Evolutionary conservation across 1,140 invertebrate genomes (phyloP), one percentile per base, ranked within the genome.

Genomic region (Bombus ignitus): DNA sequence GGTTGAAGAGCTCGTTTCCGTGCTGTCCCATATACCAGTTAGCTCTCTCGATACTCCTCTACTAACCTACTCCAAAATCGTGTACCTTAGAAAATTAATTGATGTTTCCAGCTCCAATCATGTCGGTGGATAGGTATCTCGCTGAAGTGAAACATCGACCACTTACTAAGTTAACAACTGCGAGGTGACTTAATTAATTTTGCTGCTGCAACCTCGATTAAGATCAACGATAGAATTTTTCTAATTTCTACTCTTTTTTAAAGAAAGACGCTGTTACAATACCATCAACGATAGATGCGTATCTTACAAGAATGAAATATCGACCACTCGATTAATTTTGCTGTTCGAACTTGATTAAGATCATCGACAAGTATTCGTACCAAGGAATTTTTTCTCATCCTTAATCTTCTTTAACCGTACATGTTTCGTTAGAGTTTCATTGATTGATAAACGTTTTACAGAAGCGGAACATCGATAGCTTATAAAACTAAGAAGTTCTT

Each of bases 41-140:
- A 32, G 13, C 35, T 25, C 66, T 37, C 32, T 68, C 32, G 35
- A 70, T 39, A 70, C 15, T 35, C 39, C 25, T 53, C 47, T n/a
- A 42, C 13, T 28, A 42, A n/a, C 42, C 72, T 35, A 53, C 72
- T 74, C 72, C 42, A 53, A 47, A 74, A 74, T 74, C 42, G 73
- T 75, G 73, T 53, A 35, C 18, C n/a, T n/a, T 32, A 22, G 32
- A 37, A 28, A 75, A 75, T 75, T 75, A 75, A 37, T 57, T 12
- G 32, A 57, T 35, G 44, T 47, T 25, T 44, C 72, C 28, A 44
- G 39, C 18, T n/a, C 8, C 35, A 18, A n/a, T 73, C 72, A 73
- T 37, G 72, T 44, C 39, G 72, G 44, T 3, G 66, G 32, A 73
- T 37, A 47, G 42, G 42, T 73, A 73, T n/a, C 32, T 68, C 8